A percentile compares a stretch with the other conserved stretches of the same genome.
Evolutionary conservation across 2,797 vertebrate genomes (phyloP).

Genomic region (Siniperca obscura): DNA sequence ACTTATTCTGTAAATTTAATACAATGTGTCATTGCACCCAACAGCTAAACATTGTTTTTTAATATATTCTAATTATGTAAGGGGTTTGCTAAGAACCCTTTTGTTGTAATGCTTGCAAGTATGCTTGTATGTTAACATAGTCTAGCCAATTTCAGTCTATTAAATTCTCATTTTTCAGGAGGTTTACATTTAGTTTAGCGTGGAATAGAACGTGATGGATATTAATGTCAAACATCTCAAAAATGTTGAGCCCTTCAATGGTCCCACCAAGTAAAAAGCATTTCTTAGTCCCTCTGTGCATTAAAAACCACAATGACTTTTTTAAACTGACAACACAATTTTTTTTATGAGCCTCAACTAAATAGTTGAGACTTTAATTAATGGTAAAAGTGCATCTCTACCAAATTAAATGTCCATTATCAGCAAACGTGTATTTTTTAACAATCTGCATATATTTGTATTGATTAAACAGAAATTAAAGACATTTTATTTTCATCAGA

Average conservation of each 20-base stretch:
- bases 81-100: background rate
- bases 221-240: background rate
- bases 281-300: background rate
- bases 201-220: background rate
- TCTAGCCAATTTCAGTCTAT: background rate
- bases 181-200: background rate
- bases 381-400: background rate
- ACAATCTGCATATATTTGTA: background rate
- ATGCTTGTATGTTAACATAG: background rate
- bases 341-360: background rate
- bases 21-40: background rate
- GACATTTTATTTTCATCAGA: background rate
- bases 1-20: background rate
- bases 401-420: background rate
- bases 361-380: background rate
- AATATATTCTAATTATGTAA: background rate
- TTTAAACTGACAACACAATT: background rate
- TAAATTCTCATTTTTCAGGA: background rate
- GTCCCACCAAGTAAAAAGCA: background rate
- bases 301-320: background rate
- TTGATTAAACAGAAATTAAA: constrained; percentile 2
- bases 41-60: background rate
- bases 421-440: background rate
- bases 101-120: background rate
- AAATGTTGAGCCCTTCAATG: background rate